Conservation (phyloP, 1,140 invertebrate species). For the Dreissena polymorpha region DNA sequence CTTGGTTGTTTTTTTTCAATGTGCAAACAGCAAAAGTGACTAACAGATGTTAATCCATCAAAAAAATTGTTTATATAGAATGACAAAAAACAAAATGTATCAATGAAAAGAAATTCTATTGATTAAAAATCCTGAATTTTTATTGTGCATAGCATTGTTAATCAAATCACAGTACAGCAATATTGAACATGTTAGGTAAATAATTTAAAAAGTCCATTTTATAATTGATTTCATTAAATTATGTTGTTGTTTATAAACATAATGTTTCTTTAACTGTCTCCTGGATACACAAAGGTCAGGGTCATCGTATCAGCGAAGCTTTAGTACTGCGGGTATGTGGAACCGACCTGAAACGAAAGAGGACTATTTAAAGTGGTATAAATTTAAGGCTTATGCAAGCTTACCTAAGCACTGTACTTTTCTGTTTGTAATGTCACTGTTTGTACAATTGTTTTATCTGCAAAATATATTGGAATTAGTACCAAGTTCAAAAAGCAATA, state of each 20-base stretch:
- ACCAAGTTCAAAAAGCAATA: too few relatives aligned
- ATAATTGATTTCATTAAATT: background rate
- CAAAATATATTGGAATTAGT: too few relatives aligned
- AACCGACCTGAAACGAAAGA: slow-evolving; percentile 45
- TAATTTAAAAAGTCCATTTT: background rate
- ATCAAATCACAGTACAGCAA: slow-evolving; percentile 28
- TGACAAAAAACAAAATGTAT: too few relatives aligned
- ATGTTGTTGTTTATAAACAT: too few relatives aligned
- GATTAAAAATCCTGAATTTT: slow-evolving; percentile 29
- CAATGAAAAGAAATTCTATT: too few relatives aligned
- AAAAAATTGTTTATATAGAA: too few relatives aligned
- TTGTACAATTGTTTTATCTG: too few relatives aligned
- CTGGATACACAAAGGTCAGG: slow-evolving; percentile 3
- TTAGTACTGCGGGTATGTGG: slow-evolving; percentile 59
- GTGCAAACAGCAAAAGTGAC: too few relatives aligned
- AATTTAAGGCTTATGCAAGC: background rate
- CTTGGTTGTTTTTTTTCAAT: too few relatives aligned
- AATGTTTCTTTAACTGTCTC: too few relatives aligned
- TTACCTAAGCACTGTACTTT: background rate
- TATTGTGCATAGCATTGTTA: slow-evolving; percentile 17
- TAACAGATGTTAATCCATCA: too few relatives aligned
- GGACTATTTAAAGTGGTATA: background rate
- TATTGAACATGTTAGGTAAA: background rate
- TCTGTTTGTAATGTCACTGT: too few relatives aligned
- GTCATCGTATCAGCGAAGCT: slow-evolving; percentile 53